These are phyloP conservation scores for Grus americana DNA, from an alignment of 2,113 vertebrate genomes.

Conservation along the genomic window DNA sequence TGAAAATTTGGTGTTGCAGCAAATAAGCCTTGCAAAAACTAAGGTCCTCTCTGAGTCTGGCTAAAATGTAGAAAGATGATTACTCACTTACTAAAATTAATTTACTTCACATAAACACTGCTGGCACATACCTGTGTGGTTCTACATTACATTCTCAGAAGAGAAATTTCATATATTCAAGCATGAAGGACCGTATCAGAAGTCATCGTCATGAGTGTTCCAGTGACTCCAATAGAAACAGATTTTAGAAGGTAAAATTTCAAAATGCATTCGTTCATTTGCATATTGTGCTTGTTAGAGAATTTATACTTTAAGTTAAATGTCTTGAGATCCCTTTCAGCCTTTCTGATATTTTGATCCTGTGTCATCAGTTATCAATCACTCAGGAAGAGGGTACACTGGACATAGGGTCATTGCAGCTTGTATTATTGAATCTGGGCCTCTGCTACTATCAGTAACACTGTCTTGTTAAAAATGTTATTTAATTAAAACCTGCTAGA, in stretches of 20 bases:
- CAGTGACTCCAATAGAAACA: neutral
- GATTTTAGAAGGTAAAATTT: neutral
- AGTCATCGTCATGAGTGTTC: neutral
- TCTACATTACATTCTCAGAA: neutral
- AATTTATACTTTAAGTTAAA: neutral
- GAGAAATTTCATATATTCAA: neutral
- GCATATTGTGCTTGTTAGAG: neutral
- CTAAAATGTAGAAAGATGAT: neutral
- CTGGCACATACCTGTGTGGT: neutral
- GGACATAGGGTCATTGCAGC: neutral
- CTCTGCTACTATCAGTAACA: neutral
- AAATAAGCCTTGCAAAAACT: neutral
- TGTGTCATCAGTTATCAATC: neutral
- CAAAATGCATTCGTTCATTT: neutral
- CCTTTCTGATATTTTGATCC: neutral
- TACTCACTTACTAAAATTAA: neutral
- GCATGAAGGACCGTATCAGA: neutral
- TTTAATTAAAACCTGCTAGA: neutral
- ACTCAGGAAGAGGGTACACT: neutral
- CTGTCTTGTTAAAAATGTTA: neutral
- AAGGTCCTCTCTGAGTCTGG: accelerated
- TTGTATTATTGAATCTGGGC: neutral
- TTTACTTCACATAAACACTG: neutral
- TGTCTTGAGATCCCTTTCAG: neutral
- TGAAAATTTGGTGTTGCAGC: neutral